These are phyloP conservation scores for Idaea dimidiata DNA, from an alignment of 2,888 invertebrate species.

Conservation along the genomic window DNA sequence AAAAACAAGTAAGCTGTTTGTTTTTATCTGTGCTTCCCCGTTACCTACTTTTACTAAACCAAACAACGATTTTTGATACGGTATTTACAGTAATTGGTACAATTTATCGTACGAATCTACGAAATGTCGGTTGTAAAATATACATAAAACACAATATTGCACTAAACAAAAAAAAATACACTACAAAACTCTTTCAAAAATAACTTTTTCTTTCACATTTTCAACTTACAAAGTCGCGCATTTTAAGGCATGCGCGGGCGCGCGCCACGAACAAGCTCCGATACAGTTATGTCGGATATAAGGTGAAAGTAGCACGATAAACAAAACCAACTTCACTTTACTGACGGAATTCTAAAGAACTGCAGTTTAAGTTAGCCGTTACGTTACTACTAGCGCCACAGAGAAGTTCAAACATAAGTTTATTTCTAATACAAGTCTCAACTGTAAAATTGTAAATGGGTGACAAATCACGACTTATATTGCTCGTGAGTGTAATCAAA, in stretches of 20 bases:
- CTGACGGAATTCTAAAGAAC: not conserved
- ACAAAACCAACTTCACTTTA: slow-evolving; percentile 8
- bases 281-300: slow-evolving; percentile 40
- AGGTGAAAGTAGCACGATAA: slow-evolving; percentile 56
- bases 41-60: no score
- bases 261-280: not conserved
- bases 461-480: not conserved
- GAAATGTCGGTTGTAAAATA: no score
- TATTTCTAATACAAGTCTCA: not conserved
- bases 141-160: no score
- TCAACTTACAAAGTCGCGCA: slow-evolving; percentile 51
- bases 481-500: not conserved
- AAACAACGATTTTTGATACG: no score
- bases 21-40: no score
- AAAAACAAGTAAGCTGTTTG: no score
- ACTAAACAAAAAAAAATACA: not conserved
- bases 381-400: not conserved
- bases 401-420: not conserved
- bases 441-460: not conserved
- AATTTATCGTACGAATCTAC: no score
- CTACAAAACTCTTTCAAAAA: slow-evolving; percentile 6
- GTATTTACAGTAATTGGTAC: no score
- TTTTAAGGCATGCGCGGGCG: slow-evolving; percentile 15
- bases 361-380: not conserved
- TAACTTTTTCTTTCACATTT: slow-evolving; percentile 1